Conservation (phyloP, 2,113 vertebrate species). For the Rousettus leschenaultii region DNA sequence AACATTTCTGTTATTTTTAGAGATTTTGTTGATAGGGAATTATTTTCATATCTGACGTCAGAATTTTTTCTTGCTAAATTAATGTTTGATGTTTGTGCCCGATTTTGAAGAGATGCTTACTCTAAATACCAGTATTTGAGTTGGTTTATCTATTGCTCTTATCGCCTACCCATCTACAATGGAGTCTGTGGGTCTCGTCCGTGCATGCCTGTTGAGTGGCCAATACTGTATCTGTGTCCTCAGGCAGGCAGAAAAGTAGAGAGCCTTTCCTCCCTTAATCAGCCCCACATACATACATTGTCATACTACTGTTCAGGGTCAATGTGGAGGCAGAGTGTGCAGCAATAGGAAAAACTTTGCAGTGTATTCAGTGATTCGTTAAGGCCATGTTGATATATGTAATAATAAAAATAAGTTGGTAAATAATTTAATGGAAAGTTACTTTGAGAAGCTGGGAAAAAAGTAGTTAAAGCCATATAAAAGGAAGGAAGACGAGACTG, state of each 20-base stretch:
- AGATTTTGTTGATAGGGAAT: background rate
- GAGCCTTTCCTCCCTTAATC: background rate
- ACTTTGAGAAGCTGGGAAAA: background rate
- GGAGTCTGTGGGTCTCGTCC: background rate
- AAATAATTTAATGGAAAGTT: background rate
- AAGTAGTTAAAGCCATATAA: background rate
- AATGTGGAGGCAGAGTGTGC: background rate
- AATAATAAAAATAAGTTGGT: background rate
- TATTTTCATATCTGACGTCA: background rate
- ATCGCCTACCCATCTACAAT: background rate
- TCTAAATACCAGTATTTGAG: background rate
- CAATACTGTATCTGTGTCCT: background rate
- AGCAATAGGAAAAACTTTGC: background rate
- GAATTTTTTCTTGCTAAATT: background rate
- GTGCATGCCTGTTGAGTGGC: background rate
- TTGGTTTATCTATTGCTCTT: background rate
- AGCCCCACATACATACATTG: background rate
- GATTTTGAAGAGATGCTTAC: background rate
- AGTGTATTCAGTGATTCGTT: background rate
- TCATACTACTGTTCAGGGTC: background rate
- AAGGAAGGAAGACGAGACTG: background rate
- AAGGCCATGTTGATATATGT: background rate
- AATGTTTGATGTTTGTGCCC: background rate
- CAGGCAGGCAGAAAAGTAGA: background rate
- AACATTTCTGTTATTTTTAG: background rate